Base-by-base conservation (phyloP, 2,113 vertebrate species). In the Phalacrocorax carbo region DNA sequence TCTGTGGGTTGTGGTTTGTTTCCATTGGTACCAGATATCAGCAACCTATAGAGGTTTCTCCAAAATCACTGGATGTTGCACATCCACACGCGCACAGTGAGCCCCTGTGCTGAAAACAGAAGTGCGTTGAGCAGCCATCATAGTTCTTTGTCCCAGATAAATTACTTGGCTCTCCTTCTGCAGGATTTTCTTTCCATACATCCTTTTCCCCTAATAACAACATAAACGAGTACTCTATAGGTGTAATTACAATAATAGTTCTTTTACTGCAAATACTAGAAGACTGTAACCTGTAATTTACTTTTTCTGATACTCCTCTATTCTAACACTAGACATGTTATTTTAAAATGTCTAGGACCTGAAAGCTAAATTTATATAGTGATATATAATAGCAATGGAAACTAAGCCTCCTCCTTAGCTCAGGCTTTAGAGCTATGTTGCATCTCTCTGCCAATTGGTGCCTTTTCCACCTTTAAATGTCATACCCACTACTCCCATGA, bases 281-380 rank as follows among this genome's bases (percentile, higher is more conserved):
- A 93, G 78, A 21, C 58, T 86, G 87, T 77, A 97, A 95, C 91
- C 84, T 88, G 87, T 86, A 96, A 94, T 96, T 96, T 91, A 73
- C 58, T 80, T 90, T 87, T 93, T 62, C 62, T 93, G 64, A 82
- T 93, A 83, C 84, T 77, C 87, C 66, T 88, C 81, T 68, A 89
- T 84, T 95, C 78, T 80, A 76, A 91, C 84, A 66, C 84, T 40
- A 96, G 89, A 77, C 68, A 15, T 87, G 71, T 85, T 78, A 95
- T 95, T 96, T 96, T 49, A 91, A 96, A 93, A 91, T 86, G 71
- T 73, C 82, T 93, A 38, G 64, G 71, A 70, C 75, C 64, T 75
- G 84, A 95, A 95, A 88, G 75, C 42, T 88, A 73, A 86, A 90
- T 91, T 95, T 87, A 76, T 86, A 70, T 77, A 88, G 87, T 73